Evolutionary conservation across 2,113 vertebrate species (phyloP).

Genomic region (Oryzias javanicus): DNA sequence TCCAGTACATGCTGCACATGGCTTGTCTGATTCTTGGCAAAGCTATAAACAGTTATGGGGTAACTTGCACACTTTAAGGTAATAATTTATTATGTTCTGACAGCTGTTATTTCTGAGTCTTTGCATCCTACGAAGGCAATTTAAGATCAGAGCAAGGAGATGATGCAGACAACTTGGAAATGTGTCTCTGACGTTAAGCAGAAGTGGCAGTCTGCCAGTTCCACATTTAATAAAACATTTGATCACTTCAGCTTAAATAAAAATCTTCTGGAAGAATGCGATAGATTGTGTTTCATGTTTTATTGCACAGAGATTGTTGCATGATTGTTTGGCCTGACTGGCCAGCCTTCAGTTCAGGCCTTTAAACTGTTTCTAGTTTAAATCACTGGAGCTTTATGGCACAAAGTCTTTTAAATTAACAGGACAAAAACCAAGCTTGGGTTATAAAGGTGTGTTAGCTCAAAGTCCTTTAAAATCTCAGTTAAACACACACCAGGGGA

Average conservation of each 20-base stretch:
- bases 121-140: background rate
- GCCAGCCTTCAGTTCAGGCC: background rate
- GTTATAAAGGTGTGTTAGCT: background rate
- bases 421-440: background rate
- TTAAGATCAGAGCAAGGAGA: conserved; percentile 2
- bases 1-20: too few relatives aligned
- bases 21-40: background rate
- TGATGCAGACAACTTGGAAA: background rate
- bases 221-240: conserved; percentile 3
- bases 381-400: too few relatives aligned
- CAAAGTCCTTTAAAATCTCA: background rate
- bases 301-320: background rate
- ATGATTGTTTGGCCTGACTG: background rate
- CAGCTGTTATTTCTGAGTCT: conserved; percentile 5
- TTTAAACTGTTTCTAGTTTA: background rate
- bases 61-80: background rate
- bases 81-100: background rate
- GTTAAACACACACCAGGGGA: conserved; percentile 7
- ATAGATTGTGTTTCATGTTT: background rate
- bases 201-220: background rate
- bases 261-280: background rate
- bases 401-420: background rate
- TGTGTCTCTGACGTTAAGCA: conserved; percentile 2
- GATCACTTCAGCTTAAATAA: conserved; percentile 3
- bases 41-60: background rate